phyloP scores from a whole-genome alignment of 2,888 invertebrate genomes.

The Volucella inflata region DNA sequence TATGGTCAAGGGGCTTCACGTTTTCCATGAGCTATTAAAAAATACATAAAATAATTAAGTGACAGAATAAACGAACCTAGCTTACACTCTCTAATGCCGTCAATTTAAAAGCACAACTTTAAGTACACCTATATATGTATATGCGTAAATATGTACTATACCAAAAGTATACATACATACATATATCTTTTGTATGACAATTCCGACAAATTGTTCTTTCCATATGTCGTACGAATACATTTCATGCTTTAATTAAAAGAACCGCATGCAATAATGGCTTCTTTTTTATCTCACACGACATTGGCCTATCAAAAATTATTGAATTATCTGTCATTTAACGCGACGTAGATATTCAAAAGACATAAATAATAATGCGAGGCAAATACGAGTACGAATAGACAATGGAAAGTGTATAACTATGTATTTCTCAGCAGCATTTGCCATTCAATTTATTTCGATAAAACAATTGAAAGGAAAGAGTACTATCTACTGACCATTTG shows the following conservation, averaged over 20 bases:
- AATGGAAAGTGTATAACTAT: conserved; percentile 3
- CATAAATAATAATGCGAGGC: conserved; percentile 45
- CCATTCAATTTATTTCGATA: conserved; percentile 7
- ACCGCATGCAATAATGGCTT: background rate
- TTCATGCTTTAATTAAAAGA: conserved; percentile 20
- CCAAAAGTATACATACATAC: no score
- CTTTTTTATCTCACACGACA: background rate
- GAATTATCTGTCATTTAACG: conserved; percentile 38
- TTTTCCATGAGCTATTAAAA: no score
- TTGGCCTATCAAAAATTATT: conserved; percentile 17
- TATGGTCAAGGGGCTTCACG: no score
- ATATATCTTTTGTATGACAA: no score
- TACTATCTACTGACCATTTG: background rate
- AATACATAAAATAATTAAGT: no score
- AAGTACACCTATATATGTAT: no score
- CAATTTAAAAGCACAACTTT: no score
- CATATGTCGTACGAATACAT: background rate
- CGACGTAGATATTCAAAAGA: conserved; percentile 35
- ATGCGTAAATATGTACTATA: no score
- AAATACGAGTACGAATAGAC: conserved; percentile 4
- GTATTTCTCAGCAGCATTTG: conserved; percentile 33
- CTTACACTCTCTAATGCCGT: no score
- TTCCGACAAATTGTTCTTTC: no score
- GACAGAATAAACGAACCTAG: no score
- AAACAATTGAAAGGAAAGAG: background rate